Conservation (phyloP, 2,888 invertebrate species). For the Drosophila fungiperda region DNA sequence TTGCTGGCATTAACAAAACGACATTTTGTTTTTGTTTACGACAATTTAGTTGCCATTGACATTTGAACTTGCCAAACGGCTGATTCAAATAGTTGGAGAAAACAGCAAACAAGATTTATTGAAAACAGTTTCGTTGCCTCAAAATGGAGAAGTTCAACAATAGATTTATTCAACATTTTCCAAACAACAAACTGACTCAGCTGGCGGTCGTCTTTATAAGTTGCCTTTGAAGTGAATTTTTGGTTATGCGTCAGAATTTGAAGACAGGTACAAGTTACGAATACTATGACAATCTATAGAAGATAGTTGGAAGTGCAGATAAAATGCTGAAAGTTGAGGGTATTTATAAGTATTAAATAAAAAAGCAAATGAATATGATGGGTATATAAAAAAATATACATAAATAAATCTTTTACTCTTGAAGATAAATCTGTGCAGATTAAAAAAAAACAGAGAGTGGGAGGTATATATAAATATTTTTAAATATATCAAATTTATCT, state of each 20-base stretch:
- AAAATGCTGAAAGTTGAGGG: not conserved
- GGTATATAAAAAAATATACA: not conserved
- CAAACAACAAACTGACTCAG: conserved; percentile 18
- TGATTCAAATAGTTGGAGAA: conserved; percentile 23
- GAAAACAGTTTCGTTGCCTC: conserved; percentile 12
- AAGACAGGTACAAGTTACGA: not conserved
- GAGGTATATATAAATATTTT: not conserved
- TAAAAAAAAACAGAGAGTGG: too few relatives aligned
- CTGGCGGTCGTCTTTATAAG: conserved; percentile 16
- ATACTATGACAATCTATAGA: not conserved
- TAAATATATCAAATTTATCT: not conserved
- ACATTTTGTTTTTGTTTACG: conserved; percentile 25
- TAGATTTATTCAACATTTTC: conserved; percentile 30
- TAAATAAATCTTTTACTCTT: too few relatives aligned
- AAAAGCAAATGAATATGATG: not conserved
- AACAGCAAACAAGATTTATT: conserved; percentile 29
- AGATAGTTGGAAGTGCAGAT: not conserved
- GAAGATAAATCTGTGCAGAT: too few relatives aligned
- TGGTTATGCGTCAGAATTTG: conserved; percentile 9
- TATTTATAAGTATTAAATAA: not conserved
- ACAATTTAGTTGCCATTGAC: conserved; percentile 76
- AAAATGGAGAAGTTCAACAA: conserved; percentile 8
- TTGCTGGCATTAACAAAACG: conserved; percentile 69
- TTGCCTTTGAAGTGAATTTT: conserved; percentile 5
- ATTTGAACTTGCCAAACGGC: conserved; percentile 71